A percentile compares a stretch with the other conserved stretches of the same genome.
Evolutionary conservation across 2,113 vertebrate species (phyloP).

Genomic region (Strigops habroptila): DNA sequence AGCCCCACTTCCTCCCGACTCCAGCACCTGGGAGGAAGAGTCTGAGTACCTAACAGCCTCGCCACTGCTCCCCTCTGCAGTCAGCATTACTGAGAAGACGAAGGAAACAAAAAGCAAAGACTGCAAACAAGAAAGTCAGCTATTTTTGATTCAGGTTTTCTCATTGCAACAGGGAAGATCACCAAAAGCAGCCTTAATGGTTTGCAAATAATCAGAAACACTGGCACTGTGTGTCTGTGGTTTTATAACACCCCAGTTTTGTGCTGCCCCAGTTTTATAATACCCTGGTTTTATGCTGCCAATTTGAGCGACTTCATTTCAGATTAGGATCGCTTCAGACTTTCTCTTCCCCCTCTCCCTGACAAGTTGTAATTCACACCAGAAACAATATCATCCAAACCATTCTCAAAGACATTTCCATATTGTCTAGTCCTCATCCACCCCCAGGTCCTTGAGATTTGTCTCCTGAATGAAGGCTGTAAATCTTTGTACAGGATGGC

Average conservation of each 20-base stretch:
- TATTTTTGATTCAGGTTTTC: neutral
- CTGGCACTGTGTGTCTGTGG: neutral
- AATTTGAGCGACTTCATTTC: neutral
- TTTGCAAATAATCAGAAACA: neutral
- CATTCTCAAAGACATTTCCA: slow-evolving; percentile 18
- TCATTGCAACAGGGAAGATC: neutral
- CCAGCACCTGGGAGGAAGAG: neutral
- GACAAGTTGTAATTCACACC: slow-evolving; percentile 5
- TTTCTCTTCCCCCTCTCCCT: neutral
- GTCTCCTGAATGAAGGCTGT: slow-evolving; percentile 5
- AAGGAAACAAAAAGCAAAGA: neutral
- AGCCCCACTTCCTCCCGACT: too few relatives aligned
- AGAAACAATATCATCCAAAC: neutral
- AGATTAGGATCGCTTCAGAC: neutral
- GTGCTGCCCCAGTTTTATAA: neutral
- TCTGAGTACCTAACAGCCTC: rapidly evolving
- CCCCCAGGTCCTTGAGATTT: neutral
- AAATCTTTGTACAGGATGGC: neutral
- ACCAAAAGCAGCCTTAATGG: neutral
- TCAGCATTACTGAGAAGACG: rapidly evolving
- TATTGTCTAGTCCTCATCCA: neutral
- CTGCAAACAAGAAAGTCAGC: neutral
- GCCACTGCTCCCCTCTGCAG: neutral
- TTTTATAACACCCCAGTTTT: neutral
- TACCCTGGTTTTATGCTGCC: neutral